Evolutionary conservation across 2,113 vertebrate genomes (phyloP).

Genomic region (Dasyprocta punctata): DNA sequence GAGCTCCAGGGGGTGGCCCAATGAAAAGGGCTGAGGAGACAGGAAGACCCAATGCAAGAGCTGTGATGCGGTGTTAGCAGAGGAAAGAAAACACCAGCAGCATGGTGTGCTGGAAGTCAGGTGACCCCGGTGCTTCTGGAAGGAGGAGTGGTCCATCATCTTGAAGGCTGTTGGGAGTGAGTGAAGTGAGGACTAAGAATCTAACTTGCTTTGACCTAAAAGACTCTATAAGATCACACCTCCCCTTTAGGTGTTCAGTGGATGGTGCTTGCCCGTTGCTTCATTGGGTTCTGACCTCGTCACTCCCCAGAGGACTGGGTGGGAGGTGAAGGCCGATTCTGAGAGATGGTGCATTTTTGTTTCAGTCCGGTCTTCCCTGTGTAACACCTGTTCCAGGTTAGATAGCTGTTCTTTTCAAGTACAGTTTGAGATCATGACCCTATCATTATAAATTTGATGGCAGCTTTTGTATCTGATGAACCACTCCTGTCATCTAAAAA

Average conservation of each 20-base stretch:
- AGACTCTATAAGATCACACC: background rate
- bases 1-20: background rate
- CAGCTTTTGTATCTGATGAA: background rate
- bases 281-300: background rate
- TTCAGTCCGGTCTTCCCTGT: background rate
- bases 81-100: background rate
- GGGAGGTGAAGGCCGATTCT: background rate
- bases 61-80: background rate
- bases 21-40: background rate
- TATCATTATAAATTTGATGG: background rate
- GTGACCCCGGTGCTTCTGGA: background rate
- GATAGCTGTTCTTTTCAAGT: background rate
- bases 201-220: background rate
- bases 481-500: background rate
- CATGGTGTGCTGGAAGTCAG: background rate
- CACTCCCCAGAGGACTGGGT: background rate
- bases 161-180: background rate
- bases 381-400: too few relatives aligned
- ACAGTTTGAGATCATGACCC: background rate
- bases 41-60: background rate
- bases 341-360: background rate
- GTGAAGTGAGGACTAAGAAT: background rate
- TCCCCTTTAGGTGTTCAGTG: background rate
- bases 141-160: background rate
- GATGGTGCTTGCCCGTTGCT: background rate